These are phyloP conservation scores for Trachymyrmex cornetzi DNA, from an alignment of 1,140 invertebrate species.

Conservation along the genomic window DNA sequence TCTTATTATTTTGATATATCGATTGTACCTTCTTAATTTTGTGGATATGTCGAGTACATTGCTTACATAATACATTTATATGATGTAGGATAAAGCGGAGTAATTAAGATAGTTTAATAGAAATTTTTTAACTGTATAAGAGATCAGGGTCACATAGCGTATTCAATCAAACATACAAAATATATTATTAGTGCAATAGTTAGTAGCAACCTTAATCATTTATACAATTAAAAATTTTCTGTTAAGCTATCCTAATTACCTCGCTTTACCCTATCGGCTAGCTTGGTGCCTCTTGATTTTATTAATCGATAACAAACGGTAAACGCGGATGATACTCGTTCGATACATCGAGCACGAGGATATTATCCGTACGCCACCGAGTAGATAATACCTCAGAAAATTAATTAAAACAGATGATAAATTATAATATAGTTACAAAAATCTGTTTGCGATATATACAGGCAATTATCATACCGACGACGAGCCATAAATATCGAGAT, in stretches of 20 bases:
- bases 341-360: neutral
- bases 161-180: too few species aligned
- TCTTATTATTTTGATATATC: too few species aligned
- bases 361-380: neutral
- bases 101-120: too few species aligned
- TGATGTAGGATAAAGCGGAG: neutral
- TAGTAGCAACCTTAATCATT: too few species aligned
- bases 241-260: too few species aligned
- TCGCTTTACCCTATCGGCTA: too few species aligned
- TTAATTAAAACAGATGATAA: slow-evolving; percentile 45
- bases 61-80: neutral
- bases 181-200: too few species aligned
- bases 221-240: too few species aligned
- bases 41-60: neutral
- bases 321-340: neutral
- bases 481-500: slow-evolving; percentile 47
- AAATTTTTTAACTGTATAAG: too few species aligned
- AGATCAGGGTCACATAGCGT: too few species aligned
- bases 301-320: neutral
- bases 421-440: slow-evolving; percentile 18
- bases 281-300: neutral
- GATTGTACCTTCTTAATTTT: neutral
- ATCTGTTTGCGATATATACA: slow-evolving; percentile 27
- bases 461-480: slow-evolving; percentile 53
- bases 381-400: slow-evolving; percentile 4